Evolutionary conservation across 1,140 invertebrate genomes (phyloP).

Genomic region (Saxidomus purpurata): DNA sequence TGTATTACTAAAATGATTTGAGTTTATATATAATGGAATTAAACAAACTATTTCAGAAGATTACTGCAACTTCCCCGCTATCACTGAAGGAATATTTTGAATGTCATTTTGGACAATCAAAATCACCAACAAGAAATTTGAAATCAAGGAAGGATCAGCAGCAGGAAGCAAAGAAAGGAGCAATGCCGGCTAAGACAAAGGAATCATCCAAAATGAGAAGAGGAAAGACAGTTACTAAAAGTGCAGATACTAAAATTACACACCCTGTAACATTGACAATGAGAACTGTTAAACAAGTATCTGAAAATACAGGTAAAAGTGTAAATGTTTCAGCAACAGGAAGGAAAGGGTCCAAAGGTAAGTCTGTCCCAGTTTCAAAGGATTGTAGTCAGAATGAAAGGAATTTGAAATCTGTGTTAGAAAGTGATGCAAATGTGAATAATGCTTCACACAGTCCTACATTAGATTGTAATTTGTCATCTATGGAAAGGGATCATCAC

Average conservation of each 20-base stretch:
- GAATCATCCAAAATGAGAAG: not conserved
- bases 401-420: not conserved
- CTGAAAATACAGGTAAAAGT: not conserved
- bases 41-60: constrained; percentile 48
- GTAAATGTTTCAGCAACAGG: not conserved
- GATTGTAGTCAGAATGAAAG: not conserved
- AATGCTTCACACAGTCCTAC: too few species aligned
- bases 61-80: constrained; percentile 21
- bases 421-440: too few species aligned
- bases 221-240: not conserved
- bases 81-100: constrained; percentile 60
- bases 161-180: not conserved
- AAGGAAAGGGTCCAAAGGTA: not conserved
- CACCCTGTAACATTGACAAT: not conserved
- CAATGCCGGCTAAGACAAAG: not conserved
- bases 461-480: too few species aligned
- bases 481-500: too few species aligned
- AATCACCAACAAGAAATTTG: not conserved
- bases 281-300: not conserved
- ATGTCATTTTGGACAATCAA: constrained; percentile 39
- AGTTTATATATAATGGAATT: too few species aligned
- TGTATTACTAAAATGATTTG: too few species aligned
- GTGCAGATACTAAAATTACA: not conserved
- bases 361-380: not conserved
- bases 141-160: not conserved